Base-by-base conservation (phyloP, 2,888 invertebrate genomes). In the Digitonthophagus gazella region DNA sequence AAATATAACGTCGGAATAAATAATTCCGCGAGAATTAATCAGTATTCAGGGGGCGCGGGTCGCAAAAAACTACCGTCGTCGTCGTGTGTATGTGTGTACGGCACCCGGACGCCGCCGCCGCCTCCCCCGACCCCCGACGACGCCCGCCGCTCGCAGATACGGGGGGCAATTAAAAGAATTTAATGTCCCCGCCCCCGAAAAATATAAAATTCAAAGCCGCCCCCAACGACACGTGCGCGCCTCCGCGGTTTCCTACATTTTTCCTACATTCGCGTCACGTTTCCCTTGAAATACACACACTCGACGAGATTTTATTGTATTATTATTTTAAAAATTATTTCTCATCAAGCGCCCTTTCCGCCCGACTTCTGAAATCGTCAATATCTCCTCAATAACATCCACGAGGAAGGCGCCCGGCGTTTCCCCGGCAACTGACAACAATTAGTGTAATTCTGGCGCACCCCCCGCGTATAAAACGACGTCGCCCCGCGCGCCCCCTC, bases 401-500 rank as follows among this genome's bases (percentile, higher is more conserved):
- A 3, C 28, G 28, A 11, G 28, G 28, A 44, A 8, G n/a, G 75
- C 15, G 57, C n/a, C 16, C 5, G 18, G 16, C 79, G 80, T 82
- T 80, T 79, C 82, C 81, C 78, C 77, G 81, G 81, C 75, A 79
- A 82, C 81, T 80, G 80, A 81, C 82, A 81, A 82, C 81, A 81
- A 82, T 82, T 82, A 81, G 81, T 80, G 79, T 80, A 79, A 81
- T 81, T 81, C 80, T 80, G 79, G 78, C 78, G 76, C 69, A 57
- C 19, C 58, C 67, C 61, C 22, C 58, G 58, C 58, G 58, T 58
- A n/a, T 54, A 18, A 16, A 58, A 16, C 58, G 58, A 58, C 11
- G 58, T 8, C 15, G 8, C 11, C 58, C 16, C 15, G 78, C 76
- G 8, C 18, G 4, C 16, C 69, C 58, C 22, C 58, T 64, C 56